Conservation (phyloP, 2,113 vertebrate genomes). For the Turnix velox region DNA sequence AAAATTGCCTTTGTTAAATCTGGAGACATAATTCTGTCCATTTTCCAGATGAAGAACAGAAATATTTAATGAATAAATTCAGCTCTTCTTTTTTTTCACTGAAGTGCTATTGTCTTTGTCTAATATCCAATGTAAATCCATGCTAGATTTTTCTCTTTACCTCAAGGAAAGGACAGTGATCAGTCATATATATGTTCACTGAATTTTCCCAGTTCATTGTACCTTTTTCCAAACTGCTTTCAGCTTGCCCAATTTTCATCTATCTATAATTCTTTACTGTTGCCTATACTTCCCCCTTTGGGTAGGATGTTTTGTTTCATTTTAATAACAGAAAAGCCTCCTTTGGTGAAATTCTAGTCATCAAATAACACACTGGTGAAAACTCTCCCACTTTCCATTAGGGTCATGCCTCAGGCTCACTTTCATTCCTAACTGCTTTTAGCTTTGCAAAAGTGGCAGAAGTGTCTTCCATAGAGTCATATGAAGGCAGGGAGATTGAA, state of each 20-base stretch:
- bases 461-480: neutral
- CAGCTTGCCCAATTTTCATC: neutral
- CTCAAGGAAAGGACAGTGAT: neutral
- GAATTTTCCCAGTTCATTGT: neutral
- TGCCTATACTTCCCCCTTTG: neutral
- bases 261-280: neutral
- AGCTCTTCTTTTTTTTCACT: neutral
- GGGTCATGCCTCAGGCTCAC: neutral
- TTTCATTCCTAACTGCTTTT: neutral
- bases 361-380: neutral
- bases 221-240: neutral
- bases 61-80: neutral
- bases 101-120: neutral
- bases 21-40: neutral
- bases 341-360: neutral
- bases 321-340: neutral
- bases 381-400: neutral
- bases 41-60: neutral
- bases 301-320: neutral
- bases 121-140: neutral
- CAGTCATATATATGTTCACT: neutral
- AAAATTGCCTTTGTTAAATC: neutral
- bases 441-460: neutral
- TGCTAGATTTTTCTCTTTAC: neutral
- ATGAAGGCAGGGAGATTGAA: neutral